These are phyloP conservation scores for Syngnathus typhle DNA, from an alignment of 2,113 vertebrate genomes.

Conservation along the genomic window DNA sequence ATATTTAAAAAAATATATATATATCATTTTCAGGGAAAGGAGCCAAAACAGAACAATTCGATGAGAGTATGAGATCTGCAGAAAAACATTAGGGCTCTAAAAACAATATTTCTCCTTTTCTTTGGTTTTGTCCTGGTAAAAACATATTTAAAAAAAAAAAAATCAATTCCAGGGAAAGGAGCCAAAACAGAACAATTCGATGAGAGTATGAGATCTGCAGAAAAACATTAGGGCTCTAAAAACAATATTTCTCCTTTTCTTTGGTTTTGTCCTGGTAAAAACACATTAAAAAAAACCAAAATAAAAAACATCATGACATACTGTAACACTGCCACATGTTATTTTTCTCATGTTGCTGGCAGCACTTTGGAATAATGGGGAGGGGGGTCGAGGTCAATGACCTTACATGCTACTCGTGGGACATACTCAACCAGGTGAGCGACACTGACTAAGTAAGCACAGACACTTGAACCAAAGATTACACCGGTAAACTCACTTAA, in stretches of 20 bases:
- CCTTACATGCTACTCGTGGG: not conserved
- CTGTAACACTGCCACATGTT: too few species aligned
- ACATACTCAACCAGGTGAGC: slow-evolving; percentile 12
- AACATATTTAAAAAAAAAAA: too few species aligned
- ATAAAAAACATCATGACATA: too few species aligned
- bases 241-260: too few species aligned
- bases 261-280: too few species aligned
- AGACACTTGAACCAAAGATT: slow-evolving; percentile 50
- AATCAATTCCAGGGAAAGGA: not conserved
- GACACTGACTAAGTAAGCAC: slow-evolving; percentile 50
- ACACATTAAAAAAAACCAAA: too few species aligned
- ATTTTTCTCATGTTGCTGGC: too few species aligned
- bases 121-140: too few species aligned
- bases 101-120: not conserved
- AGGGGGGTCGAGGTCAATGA: not conserved
- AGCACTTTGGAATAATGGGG: too few species aligned
- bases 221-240: not conserved
- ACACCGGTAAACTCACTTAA: slow-evolving; percentile 34
- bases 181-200: not conserved
- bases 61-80: not conserved
- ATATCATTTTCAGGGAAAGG: not conserved
- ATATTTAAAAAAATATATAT: too few species aligned
- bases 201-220: not conserved
- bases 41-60: not conserved
- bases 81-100: not conserved